phyloP scores from a whole-genome alignment of 2,888 invertebrate species.

The Proisotoma minuta region DNA sequence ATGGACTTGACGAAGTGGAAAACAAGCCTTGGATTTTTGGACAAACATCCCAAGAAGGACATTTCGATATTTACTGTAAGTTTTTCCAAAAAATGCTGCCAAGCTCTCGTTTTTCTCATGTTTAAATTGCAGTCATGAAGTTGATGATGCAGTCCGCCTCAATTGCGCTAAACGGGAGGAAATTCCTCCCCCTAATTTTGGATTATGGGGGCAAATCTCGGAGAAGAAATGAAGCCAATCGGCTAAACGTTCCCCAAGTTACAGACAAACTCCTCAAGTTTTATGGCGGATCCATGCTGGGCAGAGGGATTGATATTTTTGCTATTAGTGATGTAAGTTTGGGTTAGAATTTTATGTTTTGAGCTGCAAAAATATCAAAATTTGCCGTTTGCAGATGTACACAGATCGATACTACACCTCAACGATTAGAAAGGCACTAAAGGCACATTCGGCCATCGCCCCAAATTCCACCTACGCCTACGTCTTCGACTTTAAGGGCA shows the following conservation, averaged over 20 bases:
- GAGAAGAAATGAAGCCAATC: too few relatives aligned
- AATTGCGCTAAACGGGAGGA: conserved; percentile 17
- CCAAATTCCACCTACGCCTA: conserved; percentile 39
- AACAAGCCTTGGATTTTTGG: conserved; percentile 38
- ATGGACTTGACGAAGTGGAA: conserved; percentile 19
- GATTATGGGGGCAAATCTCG: conserved; percentile 28
- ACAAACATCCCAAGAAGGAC: conserved; percentile 33
- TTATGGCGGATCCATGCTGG: conserved; percentile 24
- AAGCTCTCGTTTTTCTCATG: not conserved
- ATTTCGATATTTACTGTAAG: conserved; percentile 35
- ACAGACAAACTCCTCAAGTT: conserved; percentile 25
- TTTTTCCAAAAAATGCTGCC: not conserved
- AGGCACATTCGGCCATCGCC: conserved; percentile 39
- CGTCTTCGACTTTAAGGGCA: conserved; percentile 33
- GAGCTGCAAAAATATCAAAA: not conserved
- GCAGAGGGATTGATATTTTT: conserved; percentile 21
- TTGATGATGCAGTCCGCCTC: conserved; percentile 27
- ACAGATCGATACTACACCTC: conserved; percentile 36
- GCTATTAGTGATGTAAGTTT: conserved; percentile 25
- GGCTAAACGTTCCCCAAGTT: conserved; percentile 16
- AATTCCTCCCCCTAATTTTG: conserved; percentile 32
- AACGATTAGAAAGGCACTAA: conserved; percentile 31
- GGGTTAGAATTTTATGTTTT: too few relatives aligned
- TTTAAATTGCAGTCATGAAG: conserved; percentile 22
- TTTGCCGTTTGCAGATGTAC: conserved; percentile 27